phyloP scores from a whole-genome alignment of 2,113 vertebrate species.

The Heterocephalus glaber region DNA sequence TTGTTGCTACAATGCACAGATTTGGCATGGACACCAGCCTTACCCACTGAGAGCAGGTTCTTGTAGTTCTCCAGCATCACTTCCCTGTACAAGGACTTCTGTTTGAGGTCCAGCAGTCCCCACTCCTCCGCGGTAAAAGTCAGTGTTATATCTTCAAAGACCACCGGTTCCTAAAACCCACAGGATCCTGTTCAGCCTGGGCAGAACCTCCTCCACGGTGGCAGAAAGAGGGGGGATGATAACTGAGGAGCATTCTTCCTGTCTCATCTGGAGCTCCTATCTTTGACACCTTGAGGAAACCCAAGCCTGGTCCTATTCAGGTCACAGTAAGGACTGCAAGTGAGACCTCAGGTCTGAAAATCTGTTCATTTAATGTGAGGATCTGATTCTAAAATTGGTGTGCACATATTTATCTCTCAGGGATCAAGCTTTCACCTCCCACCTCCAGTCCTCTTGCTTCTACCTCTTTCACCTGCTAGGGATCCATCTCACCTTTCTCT shows the following conservation, averaged over 20 bases:
- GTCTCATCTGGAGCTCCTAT: background rate
- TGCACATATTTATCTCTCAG: background rate
- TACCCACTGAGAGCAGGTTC: slow-evolving; percentile 78
- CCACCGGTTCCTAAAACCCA: slow-evolving; percentile 77
- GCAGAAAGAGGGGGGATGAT: background rate
- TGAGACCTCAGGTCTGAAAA: background rate
- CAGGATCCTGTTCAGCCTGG: slow-evolving; percentile 53
- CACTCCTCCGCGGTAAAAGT: slow-evolving; percentile 72
- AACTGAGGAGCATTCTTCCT: background rate
- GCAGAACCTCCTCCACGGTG: background rate
- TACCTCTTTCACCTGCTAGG: background rate
- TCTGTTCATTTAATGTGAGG: background rate
- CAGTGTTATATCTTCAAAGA: slow-evolving; percentile 74
- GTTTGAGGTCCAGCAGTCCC: slow-evolving; percentile 63
- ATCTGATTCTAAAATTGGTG: background rate
- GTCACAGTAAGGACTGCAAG: background rate
- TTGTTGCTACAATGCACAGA: background rate
- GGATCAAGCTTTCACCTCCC: background rate
- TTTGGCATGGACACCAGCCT: slow-evolving; percentile 44
- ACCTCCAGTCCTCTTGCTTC: background rate
- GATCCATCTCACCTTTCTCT: background rate
- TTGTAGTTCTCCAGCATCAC: slow-evolving; percentile 79
- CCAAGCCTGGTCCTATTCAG: background rate
- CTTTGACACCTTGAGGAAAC: background rate
- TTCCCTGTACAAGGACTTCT: slow-evolving; percentile 75